Base-by-base conservation (phyloP, 2,888 invertebrate species). In the Syritta pipiens region DNA sequence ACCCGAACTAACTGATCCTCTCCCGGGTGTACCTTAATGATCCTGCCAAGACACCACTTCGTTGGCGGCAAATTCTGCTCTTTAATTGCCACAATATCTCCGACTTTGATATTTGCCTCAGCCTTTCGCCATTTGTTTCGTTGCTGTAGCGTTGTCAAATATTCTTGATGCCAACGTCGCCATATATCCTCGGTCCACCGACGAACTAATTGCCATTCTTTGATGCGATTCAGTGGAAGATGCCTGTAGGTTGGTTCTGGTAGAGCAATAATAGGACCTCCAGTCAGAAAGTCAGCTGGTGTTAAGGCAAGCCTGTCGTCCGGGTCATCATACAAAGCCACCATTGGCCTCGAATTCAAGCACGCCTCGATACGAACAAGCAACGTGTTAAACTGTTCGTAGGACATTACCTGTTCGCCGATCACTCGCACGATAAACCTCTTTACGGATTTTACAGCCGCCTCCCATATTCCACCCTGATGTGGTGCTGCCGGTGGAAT, bases 401-500 rank as follows among this genome's bases (percentile, higher is more conserved):
- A 65, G 5, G 42, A 26, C 20, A 65, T 12, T 0, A 51, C 24
- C 17, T 53, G n/a, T 1, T 37, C 63, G 9, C 20, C 40, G 6
- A 63, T 9, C 6, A n/a, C 35, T 5, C 35, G 32, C 1, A 22
- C 20, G 4, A 48, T 3, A 19, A 20, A 35, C 17, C 17, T 48
- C 30, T 57, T 68, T 3, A 37, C 30, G 4, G 35, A 10, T 19
- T 68, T 68, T 2, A 37, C 59, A 6, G 30, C 46, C 7, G 20
- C 6, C 22, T 67, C 55, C 46, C 46, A 67, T 17, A 22, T 62
- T 0, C 20, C 62, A 5, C 71, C 62, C 59, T 59, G 57, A 40
- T 49, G 57, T 3, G 40, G 12, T 4, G 48, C 40, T 4, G 14
- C 49, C 0, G 49, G 28, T 4, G 59, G 42, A 20, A 60, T 69